Conservation (phyloP, 2,113 vertebrate genomes). For the Arenaria interpres region DNA sequence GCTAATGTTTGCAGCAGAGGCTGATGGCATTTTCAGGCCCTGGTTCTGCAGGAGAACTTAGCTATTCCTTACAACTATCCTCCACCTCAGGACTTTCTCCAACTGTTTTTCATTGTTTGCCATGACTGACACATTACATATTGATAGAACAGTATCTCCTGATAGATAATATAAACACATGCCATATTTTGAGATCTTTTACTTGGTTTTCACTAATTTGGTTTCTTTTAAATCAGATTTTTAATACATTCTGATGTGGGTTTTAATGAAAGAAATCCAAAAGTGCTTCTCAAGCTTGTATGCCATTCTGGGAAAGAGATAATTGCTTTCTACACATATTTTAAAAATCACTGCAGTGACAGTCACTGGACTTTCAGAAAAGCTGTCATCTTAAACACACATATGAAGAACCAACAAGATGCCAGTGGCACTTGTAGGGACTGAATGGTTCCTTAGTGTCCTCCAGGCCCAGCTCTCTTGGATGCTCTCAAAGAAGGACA, state of each 20-base stretch:
- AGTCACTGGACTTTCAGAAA: not conserved
- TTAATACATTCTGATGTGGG: not conserved
- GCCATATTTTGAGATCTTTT: not conserved
- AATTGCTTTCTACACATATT: not conserved
- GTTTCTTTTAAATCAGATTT: not conserved
- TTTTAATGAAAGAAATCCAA: not conserved
- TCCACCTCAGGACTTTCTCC: not conserved
- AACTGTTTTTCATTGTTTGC: not conserved
- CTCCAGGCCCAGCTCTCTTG: slow-evolving; percentile 28
- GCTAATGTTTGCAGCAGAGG: not conserved
- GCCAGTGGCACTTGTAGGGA: not conserved
- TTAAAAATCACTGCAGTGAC: not conserved
- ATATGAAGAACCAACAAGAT: not conserved
- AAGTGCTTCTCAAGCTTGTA: not conserved
- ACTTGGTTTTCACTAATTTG: not conserved
- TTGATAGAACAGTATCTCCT: not conserved
- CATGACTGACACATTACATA: not conserved
- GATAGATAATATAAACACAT: not conserved
- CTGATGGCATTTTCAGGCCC: not conserved
- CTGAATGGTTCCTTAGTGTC: not conserved
- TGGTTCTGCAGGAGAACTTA: not conserved
- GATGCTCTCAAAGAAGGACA: slow-evolving; percentile 8
- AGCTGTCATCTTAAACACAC: not conserved
- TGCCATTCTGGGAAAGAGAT: not conserved
- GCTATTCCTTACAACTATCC: not conserved